Evolutionary conservation across 2,113 vertebrate species (phyloP), one percentile per base, ranked within the genome.

Genomic region (Corythornis cristatus): DNA sequence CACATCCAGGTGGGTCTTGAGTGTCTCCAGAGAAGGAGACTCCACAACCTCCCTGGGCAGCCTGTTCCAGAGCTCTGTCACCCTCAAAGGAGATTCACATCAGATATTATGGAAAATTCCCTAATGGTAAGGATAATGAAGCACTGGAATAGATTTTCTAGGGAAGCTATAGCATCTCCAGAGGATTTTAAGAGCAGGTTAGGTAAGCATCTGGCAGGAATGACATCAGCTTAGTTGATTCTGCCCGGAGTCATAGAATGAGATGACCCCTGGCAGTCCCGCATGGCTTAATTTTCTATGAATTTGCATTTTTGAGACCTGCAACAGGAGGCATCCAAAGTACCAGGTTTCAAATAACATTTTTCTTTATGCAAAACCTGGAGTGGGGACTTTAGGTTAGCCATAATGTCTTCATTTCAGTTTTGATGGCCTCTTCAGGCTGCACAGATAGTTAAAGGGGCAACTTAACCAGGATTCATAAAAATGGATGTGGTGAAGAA

Each of bases 61-160:
- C 37, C 37, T 9, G 9, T 37, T 37, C 37, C 37, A 37, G 37
- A 37, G 37, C 37, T 37, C 37, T 37, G 37, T 37, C 37, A 37
- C 37, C 37, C 37, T 37, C 37, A 37, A 37, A 37, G 37, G 86
- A 92, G 72, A 66, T 5, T 60, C 57, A 57, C 5, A 65, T 53
- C 35, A 82, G 61, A 40, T 58, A 80, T 42, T 88, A 81, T 45
- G 57, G 68, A 90, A 81, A 92, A 79, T 37, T 92, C 48, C 57
- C 48, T 84, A 78, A 72, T 64, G 48, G 31, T 82, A 75, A 86
- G 45, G 35, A 46, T 75, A 95, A 89, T 61, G 70, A 93, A 89
- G 40, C 43, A 65, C 40, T 75, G 45, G 45, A 82, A 86, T 18
- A 4, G 0, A 73, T 93, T 89, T 95, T 58, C 78, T 58, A 53